Base-by-base conservation (phyloP, 1,140 invertebrate genomes). In the Marisa cornuarietis region DNA sequence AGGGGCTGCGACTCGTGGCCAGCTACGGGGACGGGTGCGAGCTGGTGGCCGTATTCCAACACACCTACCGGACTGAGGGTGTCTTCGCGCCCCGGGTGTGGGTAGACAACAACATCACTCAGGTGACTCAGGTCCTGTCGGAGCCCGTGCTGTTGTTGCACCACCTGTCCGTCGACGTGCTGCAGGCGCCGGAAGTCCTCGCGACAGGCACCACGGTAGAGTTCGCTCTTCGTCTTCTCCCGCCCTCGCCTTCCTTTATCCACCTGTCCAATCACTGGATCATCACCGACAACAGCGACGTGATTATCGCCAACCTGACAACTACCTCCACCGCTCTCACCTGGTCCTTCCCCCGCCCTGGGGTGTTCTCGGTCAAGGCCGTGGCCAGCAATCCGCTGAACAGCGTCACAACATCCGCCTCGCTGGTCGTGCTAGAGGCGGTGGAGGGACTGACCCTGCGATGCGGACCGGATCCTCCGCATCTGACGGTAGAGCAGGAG, bases 11-110 rank as follows among this genome's bases (percentile, higher is more conserved):
- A 26, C 65, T 77, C 0, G 42, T 65, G 7, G 71, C 78, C n/a
- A 74, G 61, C 49, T 79, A 79, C 62, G 78, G 78, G 1, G 78
- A 79, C 22, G 61, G 78, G 8, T 79, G 78, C 62, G 61, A 74
- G 58, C 42, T 79, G 78, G 49, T 62, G 18, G 62, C 73, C 22
- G 71, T 63, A 31, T 79, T 79, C 62, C 71, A 42, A 0, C n/a
- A 73, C 61, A 24, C 24, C 24, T 79, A 74, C 61, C 24, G 42
- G 24, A 26, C n/a, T 2, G 69, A 79, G 58, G 78, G 78, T 1
- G 42, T 52, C 8, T 79, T 51, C 71, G n/a, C 16, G 24, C 71
- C 78, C n/a, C 61, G 22, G 10, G 71, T 52, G 24, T 18, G 42
- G 71, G 31, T 79, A 20, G 9, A 63, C 78, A 73, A 79, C 62